Conservation (phyloP, 2,888 invertebrate genomes). For the Drosophila fungiperda region DNA sequence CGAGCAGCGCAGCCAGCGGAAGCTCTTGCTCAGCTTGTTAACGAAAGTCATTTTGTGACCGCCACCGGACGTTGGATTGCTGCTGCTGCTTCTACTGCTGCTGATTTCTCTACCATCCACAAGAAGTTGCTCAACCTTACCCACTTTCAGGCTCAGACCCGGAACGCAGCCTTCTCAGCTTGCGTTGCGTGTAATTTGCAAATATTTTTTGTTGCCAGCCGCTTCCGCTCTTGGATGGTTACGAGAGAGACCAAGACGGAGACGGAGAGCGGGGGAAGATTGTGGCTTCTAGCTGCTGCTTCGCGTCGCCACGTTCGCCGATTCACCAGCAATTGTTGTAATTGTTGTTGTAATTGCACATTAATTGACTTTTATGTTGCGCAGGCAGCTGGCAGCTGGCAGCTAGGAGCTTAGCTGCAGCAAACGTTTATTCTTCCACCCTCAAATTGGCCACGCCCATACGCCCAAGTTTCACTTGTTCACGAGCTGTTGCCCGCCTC, state of each 20-base stretch:
- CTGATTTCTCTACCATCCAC: conserved; percentile 1
- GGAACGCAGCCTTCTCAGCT: conserved; percentile 40
- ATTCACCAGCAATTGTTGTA: conserved; percentile 44
- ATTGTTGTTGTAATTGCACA: conserved; percentile 72
- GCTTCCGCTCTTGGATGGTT: conserved; percentile 26
- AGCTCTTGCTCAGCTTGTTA: conserved; percentile 83
- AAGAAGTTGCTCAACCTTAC: not conserved
- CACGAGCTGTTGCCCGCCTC: conserved; percentile 18
- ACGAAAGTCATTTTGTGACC: conserved; percentile 80
- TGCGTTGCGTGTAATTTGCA: conserved; percentile 69
- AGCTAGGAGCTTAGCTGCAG: conserved; percentile 3
- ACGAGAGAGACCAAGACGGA: not conserved
- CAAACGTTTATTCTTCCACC: conserved; percentile 13
- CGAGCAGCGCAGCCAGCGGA: conserved; percentile 86
- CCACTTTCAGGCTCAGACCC: not conserved
- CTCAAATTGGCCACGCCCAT: conserved; percentile 37
- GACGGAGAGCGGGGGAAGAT: not conserved
- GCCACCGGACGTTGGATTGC: conserved; percentile 34
- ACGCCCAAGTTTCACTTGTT: conserved; percentile 41
- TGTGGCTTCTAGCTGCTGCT: conserved; percentile 4
- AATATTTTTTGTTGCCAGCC: conserved; percentile 48
- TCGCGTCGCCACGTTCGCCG: conserved; percentile 37
- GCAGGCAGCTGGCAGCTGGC: conserved; percentile 4
- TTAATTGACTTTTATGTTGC: conserved; percentile 77
- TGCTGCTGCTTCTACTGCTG: not conserved